Conservation (phyloP, 2,113 vertebrate species). For the Elachura formosa region DNA sequence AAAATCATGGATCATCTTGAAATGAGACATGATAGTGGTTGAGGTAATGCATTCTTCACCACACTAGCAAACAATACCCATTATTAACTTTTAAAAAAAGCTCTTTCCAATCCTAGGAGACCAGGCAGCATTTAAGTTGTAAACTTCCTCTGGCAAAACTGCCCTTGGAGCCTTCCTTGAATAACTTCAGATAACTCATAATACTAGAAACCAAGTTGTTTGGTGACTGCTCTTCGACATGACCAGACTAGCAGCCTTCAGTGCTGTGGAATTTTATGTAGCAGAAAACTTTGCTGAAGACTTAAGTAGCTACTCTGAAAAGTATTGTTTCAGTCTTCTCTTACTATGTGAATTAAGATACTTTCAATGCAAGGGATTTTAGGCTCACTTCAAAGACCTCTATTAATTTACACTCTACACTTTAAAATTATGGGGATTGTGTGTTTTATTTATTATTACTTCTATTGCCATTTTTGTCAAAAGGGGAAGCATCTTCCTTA, state of each 20-base stretch:
- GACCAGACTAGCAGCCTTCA: not conserved
- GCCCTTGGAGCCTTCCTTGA: not conserved
- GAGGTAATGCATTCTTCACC: not conserved
- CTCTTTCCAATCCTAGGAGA: not conserved
- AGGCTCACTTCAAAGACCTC: not conserved
- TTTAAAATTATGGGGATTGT: not conserved
- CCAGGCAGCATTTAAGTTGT: not conserved
- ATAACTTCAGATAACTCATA: not conserved
- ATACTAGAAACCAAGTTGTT: not conserved
- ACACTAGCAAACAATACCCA: not conserved
- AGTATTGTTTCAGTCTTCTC: not conserved
- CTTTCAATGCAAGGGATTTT: not conserved
- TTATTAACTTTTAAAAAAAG: not conserved
- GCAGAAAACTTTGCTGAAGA: not conserved
- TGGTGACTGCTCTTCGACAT: not conserved
- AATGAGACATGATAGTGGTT: not conserved
- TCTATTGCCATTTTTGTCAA: not conserved
- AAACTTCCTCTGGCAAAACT: not conserved
- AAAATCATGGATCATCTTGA: not conserved
- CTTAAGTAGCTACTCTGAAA: not conserved
- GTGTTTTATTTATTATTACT: not conserved
- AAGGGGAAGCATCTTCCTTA: not conserved
- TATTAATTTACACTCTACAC: not conserved
- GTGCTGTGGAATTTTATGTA: not conserved
- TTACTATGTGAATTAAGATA: not conserved